Conservation (phyloP, 2,113 vertebrate genomes). For the Jaculus jaculus region DNA sequence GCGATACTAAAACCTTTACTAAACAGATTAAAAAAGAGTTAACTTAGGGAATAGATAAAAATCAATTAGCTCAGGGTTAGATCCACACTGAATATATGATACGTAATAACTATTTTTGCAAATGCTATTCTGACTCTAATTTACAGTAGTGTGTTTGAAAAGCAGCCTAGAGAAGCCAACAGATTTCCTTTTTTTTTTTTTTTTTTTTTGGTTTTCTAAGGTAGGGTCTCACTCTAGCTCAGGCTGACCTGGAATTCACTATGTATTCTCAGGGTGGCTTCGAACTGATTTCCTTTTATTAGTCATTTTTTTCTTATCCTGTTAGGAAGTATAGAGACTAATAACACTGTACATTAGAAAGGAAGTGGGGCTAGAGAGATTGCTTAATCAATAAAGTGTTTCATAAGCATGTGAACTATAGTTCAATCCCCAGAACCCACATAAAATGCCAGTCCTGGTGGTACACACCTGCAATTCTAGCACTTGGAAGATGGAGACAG, state of each 20-base stretch:
- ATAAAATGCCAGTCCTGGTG: too few species aligned
- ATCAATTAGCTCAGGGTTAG: background rate
- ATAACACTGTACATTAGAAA: background rate
- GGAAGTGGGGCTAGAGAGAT: too few species aligned
- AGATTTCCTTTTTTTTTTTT: background rate
- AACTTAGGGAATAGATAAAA: constrained; percentile 36
- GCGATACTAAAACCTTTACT: constrained; percentile 1
- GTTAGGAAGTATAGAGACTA: background rate
- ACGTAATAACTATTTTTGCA: constrained; percentile 22
- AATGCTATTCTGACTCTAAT: background rate
- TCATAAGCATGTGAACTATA: too few species aligned
- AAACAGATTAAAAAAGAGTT: constrained; percentile 44
- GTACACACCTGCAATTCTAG: too few species aligned
- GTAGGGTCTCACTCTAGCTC: too few species aligned
- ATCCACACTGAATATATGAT: background rate
- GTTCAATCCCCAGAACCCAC: too few species aligned
- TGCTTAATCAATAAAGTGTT: too few species aligned
- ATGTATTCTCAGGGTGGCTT: too few species aligned
- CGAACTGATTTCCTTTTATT: background rate
- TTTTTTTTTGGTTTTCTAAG: too few species aligned
- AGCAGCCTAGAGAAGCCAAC: background rate
- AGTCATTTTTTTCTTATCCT: constrained; percentile 23
- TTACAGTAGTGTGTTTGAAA: background rate
- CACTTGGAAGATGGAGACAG: too few species aligned
- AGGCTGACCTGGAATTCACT: too few species aligned